These are phyloP conservation scores for Euplagia quadripunctaria DNA, from an alignment of 2,888 invertebrate species.

Conservation along the genomic window DNA sequence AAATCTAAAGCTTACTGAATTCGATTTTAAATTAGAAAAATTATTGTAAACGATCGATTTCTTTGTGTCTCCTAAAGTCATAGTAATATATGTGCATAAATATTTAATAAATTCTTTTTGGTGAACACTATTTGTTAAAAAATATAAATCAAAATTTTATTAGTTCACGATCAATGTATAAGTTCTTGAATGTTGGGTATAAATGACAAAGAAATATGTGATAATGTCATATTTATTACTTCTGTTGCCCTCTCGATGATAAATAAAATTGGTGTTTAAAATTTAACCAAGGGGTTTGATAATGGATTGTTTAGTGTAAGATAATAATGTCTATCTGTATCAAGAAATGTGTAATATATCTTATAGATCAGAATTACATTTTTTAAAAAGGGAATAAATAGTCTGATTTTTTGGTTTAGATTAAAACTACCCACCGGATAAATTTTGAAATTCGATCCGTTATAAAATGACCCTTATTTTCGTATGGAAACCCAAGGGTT, in stretches of 20 bases:
- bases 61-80: conserved; percentile 10
- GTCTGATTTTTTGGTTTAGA: background rate
- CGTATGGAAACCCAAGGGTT: too few relatives aligned
- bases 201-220: conserved; percentile 19
- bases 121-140: conserved; percentile 18
- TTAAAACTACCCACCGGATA: background rate
- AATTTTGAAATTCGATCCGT: background rate
- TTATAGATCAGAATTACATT: too few relatives aligned
- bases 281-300: background rate
- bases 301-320: too few relatives aligned
- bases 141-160: conserved; percentile 45
- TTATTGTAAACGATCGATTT: background rate
- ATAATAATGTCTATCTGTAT: too few relatives aligned
- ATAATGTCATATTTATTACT: too few relatives aligned
- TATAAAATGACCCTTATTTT: too few relatives aligned
- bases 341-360: too few relatives aligned
- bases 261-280: conserved; percentile 9
- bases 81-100: conserved; percentile 40
- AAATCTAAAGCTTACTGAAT: background rate
- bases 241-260: background rate
- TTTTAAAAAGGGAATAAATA: too few relatives aligned
- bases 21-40: too few relatives aligned
- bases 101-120: conserved; percentile 35
- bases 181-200: conserved; percentile 22
- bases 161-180: conserved; percentile 27